Evolutionary conservation across 2,113 vertebrate genomes (phyloP), one percentile per base, ranked within the genome.

Genomic region (Salvelinus namaycush): DNA sequence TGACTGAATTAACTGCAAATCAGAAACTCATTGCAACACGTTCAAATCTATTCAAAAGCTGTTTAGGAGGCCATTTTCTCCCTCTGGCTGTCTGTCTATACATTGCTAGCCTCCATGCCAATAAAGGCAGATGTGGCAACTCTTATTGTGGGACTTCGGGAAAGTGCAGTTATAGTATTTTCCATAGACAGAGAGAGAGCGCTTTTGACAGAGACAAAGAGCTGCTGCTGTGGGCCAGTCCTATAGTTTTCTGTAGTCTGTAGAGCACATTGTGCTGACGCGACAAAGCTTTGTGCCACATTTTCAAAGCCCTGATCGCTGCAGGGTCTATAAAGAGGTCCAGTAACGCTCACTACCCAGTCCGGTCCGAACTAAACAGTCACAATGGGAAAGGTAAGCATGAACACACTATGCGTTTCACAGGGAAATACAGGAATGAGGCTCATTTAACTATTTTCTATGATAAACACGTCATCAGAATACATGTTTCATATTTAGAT

Each of bases 361-460:
- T 87, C 84, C 77, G 77, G 64, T 79, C 86, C 60, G 77, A 87
- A 80, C 82, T 79, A 72, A 82, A 79, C 84, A 87, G 79, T 86
- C 76, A 92, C 88, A 81, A 93, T 93, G 91, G 84, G 79, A 84
- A 93, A 93, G 92, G 92, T 93, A 92, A 92, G 92, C 26, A 51
- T 57, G 51, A 74, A 54, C 48, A 49, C 3, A 26, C 24, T 34
- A 54, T 60, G 13, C 22, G n/a, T 68, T n/a, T n/a, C 57, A 60
- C 57, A 7, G 2, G 44, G 24, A 67, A 65, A 66, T 34, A 29
- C 73, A 74, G 34, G 34, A 14, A 11, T 18, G 27, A 31, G 22
- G 18, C 26, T 60, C 24, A 66, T 31, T 29, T 16, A 67, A 54
- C 51, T 54, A 4, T 16, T 14, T 54, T 54, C 51, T 54, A 54